Base-by-base conservation (phyloP, 2,113 vertebrate species). In the Cebidichthys violaceus region DNA sequence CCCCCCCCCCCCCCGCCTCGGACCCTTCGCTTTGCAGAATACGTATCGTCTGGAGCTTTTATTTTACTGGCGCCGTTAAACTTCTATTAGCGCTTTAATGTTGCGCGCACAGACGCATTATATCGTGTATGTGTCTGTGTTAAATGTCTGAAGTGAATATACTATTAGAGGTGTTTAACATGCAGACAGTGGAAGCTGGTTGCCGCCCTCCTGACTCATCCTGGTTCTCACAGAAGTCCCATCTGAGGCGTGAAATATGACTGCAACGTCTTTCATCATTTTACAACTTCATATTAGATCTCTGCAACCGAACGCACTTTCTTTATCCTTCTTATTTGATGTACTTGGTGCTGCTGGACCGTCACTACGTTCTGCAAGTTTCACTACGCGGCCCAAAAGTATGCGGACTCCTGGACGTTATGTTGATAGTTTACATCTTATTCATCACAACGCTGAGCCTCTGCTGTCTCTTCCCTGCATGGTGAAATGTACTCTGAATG, bases 1-100 rank as follows among this genome's bases (percentile, higher is more conserved):
- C 31, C 31, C 31, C 31, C 31, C 31, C 31, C 31, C 31, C 31
- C 31, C 11, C 54, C 79, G 76, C 61, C 54, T 81, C 24, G 35
- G 57, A 79, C 37, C 41, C 52, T 68, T 65, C 65, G 37, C 76
- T 76, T 60, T 75, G 71, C 68, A 84, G 62, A 79, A 72, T 62
- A 73, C 61, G 41, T 31, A 72, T 60, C 55, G 71, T 79, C 52
- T 76, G 2, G 60, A 50, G 62, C 71, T 66, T 67, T 4, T 60
- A 57, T 75, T 65, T 61, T 3, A 68, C 29, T 31, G 35, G 7
- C 20, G 18, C 10, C 17, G 33, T 6, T 54, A 11, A 66, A 64
- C 55, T 72, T 78, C 66, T 45, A 55, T 31, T 47, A 22, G 70
- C 0, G 2, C 70, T 73, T 74, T 27, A 41, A 52, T 62, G 37